Percentiles rank a stretch among this genome's conserved stretches.
Evolutionary conservation across 2,888 invertebrate genomes (phyloP).

Genomic region (Lasioglossum vierecki): DNA sequence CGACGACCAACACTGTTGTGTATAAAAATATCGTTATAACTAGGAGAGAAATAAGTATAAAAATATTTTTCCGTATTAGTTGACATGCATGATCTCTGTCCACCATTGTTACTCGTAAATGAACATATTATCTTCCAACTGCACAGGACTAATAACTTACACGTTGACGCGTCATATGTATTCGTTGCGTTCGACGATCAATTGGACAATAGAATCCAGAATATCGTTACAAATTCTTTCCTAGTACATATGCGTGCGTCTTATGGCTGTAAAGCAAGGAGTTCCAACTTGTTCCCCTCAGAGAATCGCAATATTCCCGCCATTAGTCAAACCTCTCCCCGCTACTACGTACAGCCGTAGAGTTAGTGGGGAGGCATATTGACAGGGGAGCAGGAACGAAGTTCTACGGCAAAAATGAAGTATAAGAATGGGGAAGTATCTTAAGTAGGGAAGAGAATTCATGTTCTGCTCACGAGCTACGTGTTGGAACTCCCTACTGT

Average conservation of each 20-base stretch:
- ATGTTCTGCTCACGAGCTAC: no score
- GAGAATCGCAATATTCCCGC: no score
- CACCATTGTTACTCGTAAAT: slow-evolving; percentile 58
- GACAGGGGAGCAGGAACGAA: no score
- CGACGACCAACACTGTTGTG: slow-evolving; percentile 46
- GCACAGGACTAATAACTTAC: slow-evolving; percentile 61
- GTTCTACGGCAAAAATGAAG: no score
- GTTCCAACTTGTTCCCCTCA: no score
- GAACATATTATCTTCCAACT: slow-evolving; percentile 58
- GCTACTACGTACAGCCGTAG: no score
- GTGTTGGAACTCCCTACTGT: not conserved
- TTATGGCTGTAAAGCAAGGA: not conserved
- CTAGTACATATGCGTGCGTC: not conserved
- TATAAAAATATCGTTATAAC: slow-evolving; percentile 61
- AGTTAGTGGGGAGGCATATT: no score
- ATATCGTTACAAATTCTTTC: slow-evolving; percentile 20
- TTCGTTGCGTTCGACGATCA: slow-evolving; percentile 47
- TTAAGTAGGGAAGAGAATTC: no score
- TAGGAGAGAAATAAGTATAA: slow-evolving; percentile 60
- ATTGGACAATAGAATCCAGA: slow-evolving; percentile 60
- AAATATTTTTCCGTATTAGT: slow-evolving; percentile 54
- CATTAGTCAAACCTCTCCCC: no score
- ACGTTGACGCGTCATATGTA: slow-evolving; percentile 56
- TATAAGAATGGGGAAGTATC: no score
- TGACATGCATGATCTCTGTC: slow-evolving; percentile 58